Evolutionary conservation across 2,888 invertebrate genomes (phyloP), one percentile per base, ranked within the genome.

Genomic region (Ditula angustiorana): DNA sequence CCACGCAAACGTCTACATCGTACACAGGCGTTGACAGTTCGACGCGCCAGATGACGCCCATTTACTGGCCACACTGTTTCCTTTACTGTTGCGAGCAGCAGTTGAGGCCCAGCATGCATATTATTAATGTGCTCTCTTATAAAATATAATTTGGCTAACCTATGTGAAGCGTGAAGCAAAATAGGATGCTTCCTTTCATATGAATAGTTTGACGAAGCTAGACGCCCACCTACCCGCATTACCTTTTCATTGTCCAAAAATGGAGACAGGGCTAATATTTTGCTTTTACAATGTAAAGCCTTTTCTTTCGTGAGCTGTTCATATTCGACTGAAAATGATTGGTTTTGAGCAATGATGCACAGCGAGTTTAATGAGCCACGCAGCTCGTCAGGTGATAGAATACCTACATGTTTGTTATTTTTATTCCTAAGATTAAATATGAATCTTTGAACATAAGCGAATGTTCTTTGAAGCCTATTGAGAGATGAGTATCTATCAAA

Each of bases 181-280:
- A 65, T 26, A 0, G 67, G 69, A 57, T 69, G 69, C 19, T 61
- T 67, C 44, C 55, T 71, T 7, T 59, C 47, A 33, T 63, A 67
- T 2, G 47, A n/a, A 41, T 16, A 55, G 35, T 57, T 26, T 19
- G 28, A 1, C 8, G 69, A 57, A 30, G 58, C 44, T 5, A 69
- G 30, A 5, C 69, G 61, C 2, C 71, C 68, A 0, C 69, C 69
- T 5, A 69, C 71, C n/a, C 68, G 28, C 10, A 69, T 28, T 2
- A 69, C 7, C 3, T 52, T 5, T 3, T n/a, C n/a, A n/a, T 68
- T 30, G 5, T 70, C 69, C 7, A 73, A 8, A 47, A 70, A 73
- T 0, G 71, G 71, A 16, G 71, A 66, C 1, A 71, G 26, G 1
- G 71, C 61, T 41, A 73, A 60, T 37, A 74, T 66, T 11, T 71